Percentiles rank a stretch among this genome's conserved stretches.
Conservation (phyloP, 2,888 invertebrate genomes). For the Stenurella melanura region DNA sequence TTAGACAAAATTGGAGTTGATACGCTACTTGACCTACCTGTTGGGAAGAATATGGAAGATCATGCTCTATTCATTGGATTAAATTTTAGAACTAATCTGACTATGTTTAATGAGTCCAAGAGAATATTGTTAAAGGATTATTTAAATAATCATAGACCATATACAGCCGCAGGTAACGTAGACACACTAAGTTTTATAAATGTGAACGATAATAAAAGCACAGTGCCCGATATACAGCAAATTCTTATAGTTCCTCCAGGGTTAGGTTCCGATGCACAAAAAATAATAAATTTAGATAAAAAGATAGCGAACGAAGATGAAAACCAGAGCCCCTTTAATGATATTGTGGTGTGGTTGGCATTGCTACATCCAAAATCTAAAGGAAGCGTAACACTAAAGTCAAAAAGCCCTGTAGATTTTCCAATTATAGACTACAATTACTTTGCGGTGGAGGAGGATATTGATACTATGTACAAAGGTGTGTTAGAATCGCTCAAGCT, state of each 20-base stretch:
- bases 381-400: constrained; percentile 59
- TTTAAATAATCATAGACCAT: constrained; percentile 32
- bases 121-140: constrained; percentile 19
- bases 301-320: background rate
- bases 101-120: constrained; percentile 35
- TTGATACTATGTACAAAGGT: constrained; percentile 14
- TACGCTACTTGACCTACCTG: constrained; percentile 2
- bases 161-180: constrained; percentile 10
- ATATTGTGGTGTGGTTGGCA: constrained; percentile 6
- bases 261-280: background rate
- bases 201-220: constrained; percentile 24
- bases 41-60: constrained; percentile 18
- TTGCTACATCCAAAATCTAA: constrained; percentile 60
- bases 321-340: background rate
- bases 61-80: constrained; percentile 1
- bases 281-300: background rate
- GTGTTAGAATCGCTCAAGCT: background rate
- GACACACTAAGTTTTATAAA: constrained; percentile 35
- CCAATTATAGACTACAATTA: constrained; percentile 61
- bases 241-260: constrained; percentile 17
- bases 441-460: constrained; percentile 24
- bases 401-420: constrained; percentile 59
- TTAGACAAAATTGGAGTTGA: constrained; percentile 5
- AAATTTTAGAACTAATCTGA: constrained; percentile 37
- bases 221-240: constrained; percentile 40